A percentile compares a stretch with the other conserved stretches of the same genome.
Conservation (phyloP, 1,140 invertebrate genomes). For the Lucilia cuprina region DNA sequence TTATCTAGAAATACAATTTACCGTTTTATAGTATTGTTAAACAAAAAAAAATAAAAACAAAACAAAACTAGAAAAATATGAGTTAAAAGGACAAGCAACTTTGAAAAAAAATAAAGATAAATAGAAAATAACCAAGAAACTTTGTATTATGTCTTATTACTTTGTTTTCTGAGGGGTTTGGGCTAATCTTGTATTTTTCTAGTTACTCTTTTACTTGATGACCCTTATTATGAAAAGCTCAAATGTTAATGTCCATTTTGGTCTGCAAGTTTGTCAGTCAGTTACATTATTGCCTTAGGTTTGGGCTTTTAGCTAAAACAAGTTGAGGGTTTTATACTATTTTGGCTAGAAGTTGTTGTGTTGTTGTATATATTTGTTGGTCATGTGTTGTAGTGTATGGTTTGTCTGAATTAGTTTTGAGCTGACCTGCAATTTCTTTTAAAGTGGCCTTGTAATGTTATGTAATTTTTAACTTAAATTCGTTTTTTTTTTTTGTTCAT, state of each 20-base stretch:
- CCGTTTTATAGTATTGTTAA: neutral
- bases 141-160: neutral
- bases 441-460: constrained; percentile 34
- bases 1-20: neutral
- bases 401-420: neutral
- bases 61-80: neutral
- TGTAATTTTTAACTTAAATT: constrained; percentile 21
- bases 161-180: neutral
- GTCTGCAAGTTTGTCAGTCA: neutral
- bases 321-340: neutral
- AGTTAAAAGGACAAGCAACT: neutral
- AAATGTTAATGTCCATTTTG: constrained; percentile 20
- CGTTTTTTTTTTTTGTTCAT: neutral
- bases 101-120: neutral
- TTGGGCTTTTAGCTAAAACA: too few species aligned
- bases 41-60: neutral
- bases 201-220: neutral
- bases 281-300: neutral
- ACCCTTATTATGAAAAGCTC: constrained; percentile 32
- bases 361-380: neutral
- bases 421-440: constrained; percentile 18
- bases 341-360: neutral
- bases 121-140: neutral
- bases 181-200: too few species aligned
- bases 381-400: neutral